Percentiles rank a stretch among this genome's conserved stretches.
Evolutionary conservation across 1,140 invertebrate genomes (phyloP).

Genomic region (Lepidurus packardi): DNA sequence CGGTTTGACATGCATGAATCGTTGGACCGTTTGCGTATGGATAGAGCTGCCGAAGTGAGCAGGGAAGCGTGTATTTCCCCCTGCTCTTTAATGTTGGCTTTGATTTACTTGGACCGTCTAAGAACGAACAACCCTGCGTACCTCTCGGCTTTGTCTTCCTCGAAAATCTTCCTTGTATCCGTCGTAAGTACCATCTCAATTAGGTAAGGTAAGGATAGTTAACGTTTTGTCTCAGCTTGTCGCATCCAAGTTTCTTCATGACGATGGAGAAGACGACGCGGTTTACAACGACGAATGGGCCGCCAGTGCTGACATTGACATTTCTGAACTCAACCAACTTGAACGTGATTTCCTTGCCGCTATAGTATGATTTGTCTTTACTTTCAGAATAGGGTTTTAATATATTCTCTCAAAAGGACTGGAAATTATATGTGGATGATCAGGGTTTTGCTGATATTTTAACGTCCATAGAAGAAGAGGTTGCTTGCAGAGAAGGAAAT

Average conservation of each 20-base stretch:
- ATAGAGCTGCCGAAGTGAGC: constrained; percentile 69
- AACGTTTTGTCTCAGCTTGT: constrained; percentile 65
- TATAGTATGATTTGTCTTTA: constrained; percentile 61
- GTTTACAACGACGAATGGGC: constrained; percentile 87
- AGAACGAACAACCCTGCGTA: constrained; percentile 75
- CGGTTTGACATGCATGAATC: constrained; percentile 61
- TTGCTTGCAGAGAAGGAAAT: constrained; percentile 64
- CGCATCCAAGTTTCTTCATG: constrained; percentile 88
- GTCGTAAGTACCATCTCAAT: constrained; percentile 56
- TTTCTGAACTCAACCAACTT: constrained; percentile 69
- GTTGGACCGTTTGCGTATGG: constrained; percentile 69
- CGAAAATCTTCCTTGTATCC: constrained; percentile 85
- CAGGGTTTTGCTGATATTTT: constrained; percentile 64
- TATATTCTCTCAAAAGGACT: constrained; percentile 57
- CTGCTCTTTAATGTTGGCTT: constrained; percentile 70
- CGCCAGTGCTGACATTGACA: constrained; percentile 63
- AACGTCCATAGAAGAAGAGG: constrained; percentile 58
- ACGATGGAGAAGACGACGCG: constrained; percentile 82
- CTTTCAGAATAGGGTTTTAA: constrained; percentile 30
- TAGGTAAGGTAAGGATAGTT: constrained; percentile 24
- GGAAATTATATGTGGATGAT: constrained; percentile 70
- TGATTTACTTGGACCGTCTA: constrained; percentile 80
- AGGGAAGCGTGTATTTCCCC: constrained; percentile 77
- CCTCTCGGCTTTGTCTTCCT: constrained; percentile 68
- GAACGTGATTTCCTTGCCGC: constrained; percentile 83